phyloP scores from a whole-genome alignment of 2,113 vertebrate species.

The Xiphophorus hellerii region DNA sequence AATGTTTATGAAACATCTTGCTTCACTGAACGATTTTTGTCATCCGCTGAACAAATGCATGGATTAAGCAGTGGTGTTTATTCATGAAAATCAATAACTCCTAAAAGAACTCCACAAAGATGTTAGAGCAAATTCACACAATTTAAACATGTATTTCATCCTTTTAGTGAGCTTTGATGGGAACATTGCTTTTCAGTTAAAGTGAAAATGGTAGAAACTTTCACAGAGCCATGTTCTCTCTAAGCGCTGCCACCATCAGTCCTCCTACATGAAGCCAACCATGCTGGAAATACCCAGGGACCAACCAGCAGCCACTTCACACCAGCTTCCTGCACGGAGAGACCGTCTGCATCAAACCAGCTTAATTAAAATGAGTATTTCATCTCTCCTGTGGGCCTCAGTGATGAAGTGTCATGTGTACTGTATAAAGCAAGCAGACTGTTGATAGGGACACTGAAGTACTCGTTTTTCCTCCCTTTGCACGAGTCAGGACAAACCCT shows the following conservation, averaged over 20 bases:
- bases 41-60: background rate
- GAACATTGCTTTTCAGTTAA: background rate
- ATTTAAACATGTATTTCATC: conserved; percentile 1
- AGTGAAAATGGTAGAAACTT: conserved; percentile 21
- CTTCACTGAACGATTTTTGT: background rate
- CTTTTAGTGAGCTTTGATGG: background rate
- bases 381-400: conserved; percentile 48
- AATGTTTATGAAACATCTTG: conserved; percentile 20
- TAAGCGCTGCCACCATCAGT: conserved; percentile 19
- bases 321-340: conserved; percentile 37
- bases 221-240: conserved; percentile 15
- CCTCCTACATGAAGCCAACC: conserved; percentile 25
- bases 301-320: conserved; percentile 58
- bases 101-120: background rate
- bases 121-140: background rate
- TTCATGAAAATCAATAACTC: background rate
- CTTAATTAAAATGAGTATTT: conserved; percentile 64
- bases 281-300: conserved; percentile 49
- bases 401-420: conserved; percentile 34
- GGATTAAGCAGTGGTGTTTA: background rate
- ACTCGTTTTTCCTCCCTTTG: background rate
- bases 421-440: conserved; percentile 29
- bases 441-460: conserved; percentile 20
- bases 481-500: background rate
- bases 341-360: conserved; percentile 47